Evolutionary conservation across 2,797 vertebrate species (phyloP), one percentile per base, ranked within the genome.

Genomic region (Gymnothorax reevesii): DNA sequence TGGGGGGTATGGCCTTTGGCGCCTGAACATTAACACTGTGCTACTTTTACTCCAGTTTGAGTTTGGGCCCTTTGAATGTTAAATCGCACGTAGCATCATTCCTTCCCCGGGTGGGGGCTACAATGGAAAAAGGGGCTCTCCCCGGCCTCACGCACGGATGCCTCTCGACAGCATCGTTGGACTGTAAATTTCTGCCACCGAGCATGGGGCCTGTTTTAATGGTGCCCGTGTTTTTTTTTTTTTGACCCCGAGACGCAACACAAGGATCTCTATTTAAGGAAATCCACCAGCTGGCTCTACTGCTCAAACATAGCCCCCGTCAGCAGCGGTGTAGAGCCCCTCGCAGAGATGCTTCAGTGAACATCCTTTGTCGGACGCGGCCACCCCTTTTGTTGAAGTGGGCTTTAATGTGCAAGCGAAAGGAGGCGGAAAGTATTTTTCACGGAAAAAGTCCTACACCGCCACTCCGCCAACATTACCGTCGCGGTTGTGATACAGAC

Each of bases 261-360:
- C 57, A 62, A 88, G 59, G n/a, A 33, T 82, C 73, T 86, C 84
- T 87, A 89, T 88, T 89, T 91, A 88, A 87, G 82, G 71, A 82
- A 27, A 71, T 86, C 82, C 82, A 86, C 64, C 57, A 66, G 75
- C 75, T 83, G 60, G 12, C 49, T 66, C 82, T 0, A 9, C 22
- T 69, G 73, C 62, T 83, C 86, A 88, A 90, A 88, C 89, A 86
- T 88, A 90, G 87, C 66, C 27, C 27, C 9, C 33, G 82, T 86
- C 15, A 57, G 86, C 85, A 84, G 59, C n/a, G 54, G 80, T 62
- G 49, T 90, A 86, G 86, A 87, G 73, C 73, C 79, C 52, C 77
- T 71, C 25, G 54, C 42, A 27, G 82, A 85, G 66, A 90, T 82
- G 83, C 86, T 84, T 83, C 80, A 66, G 57, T 87, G 85, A 52